Percentiles rank a stretch among this genome's conserved stretches.
Evolutionary conservation across 1,140 invertebrate genomes (phyloP).

Genomic region (Drosophila trapezifrons): DNA sequence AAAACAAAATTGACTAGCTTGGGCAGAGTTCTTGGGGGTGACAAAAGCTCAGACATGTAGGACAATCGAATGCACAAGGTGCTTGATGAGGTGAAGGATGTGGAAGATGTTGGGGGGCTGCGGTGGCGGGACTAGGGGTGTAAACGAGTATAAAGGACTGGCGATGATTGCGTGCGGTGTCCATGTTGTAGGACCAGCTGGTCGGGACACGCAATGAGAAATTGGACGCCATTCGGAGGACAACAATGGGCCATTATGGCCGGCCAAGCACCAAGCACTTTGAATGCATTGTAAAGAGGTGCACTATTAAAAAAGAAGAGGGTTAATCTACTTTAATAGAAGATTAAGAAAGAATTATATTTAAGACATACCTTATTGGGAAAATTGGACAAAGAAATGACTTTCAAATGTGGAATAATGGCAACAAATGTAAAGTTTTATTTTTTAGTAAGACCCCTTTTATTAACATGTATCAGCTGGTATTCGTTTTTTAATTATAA

Average conservation of each 20-base stretch:
- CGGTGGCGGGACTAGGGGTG: slow-evolving; percentile 21
- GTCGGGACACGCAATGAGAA: slow-evolving; percentile 64
- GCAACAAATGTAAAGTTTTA: no score
- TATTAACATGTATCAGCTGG: no score
- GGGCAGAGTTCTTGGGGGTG: slow-evolving; percentile 27
- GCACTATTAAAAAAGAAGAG: slow-evolving; percentile 17
- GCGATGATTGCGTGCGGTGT: slow-evolving; percentile 63
- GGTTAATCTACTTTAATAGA: background rate
- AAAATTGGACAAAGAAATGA: no score
- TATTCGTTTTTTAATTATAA: no score
- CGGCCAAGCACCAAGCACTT: slow-evolving; percentile 41
- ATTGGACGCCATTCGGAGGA: slow-evolving; percentile 56
- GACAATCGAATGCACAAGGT: slow-evolving; percentile 65
- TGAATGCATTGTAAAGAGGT: slow-evolving; percentile 53
- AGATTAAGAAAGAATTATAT: background rate
- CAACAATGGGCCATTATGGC: slow-evolving; percentile 65
- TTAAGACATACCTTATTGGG: no score
- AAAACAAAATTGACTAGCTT: slow-evolving; percentile 54
- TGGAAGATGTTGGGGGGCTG: slow-evolving; percentile 1
- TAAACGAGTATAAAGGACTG: slow-evolving; percentile 46
- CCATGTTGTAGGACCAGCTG: slow-evolving; percentile 54
- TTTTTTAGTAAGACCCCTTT: no score
- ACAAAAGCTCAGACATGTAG: slow-evolving; percentile 51
- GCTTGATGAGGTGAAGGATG: slow-evolving; percentile 13
- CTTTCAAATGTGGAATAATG: no score